Evolutionary conservation across 2,888 invertebrate genomes (phyloP).

Genomic region (Meiosimyza platycephala): DNA sequence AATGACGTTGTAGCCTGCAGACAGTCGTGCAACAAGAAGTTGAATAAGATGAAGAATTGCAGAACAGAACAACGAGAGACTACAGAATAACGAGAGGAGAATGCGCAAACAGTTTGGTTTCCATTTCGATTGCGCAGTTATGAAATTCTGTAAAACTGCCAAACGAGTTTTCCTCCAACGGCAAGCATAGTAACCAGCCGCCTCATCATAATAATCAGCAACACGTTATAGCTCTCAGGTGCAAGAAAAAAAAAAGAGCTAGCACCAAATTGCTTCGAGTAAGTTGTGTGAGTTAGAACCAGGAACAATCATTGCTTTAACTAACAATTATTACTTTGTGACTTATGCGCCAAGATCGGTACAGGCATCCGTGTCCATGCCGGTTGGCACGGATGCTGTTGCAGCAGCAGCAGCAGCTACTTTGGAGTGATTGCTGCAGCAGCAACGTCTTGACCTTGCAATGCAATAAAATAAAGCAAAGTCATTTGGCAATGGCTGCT

Average conservation of each 20-base stretch:
- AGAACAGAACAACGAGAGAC: too few species aligned
- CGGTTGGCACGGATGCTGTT: neutral
- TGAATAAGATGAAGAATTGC: too few species aligned
- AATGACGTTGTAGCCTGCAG: too few species aligned
- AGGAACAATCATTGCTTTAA: slow-evolving; percentile 55
- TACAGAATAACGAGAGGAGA: too few species aligned
- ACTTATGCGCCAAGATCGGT: slow-evolving; percentile 56
- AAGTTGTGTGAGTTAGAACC: slow-evolving; percentile 27
- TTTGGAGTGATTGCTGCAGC: slow-evolving; percentile 28
- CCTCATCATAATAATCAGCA: slow-evolving; percentile 25
- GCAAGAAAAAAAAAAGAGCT: neutral
- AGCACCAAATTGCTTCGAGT: neutral
- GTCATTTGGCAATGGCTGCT: slow-evolving; percentile 26
- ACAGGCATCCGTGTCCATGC: neutral
- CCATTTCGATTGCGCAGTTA: slow-evolving; percentile 29
- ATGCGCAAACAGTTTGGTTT: slow-evolving; percentile 16
- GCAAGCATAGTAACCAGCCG: neutral
- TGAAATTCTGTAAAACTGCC: neutral
- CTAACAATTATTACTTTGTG: slow-evolving; percentile 54
- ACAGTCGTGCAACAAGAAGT: too few species aligned
- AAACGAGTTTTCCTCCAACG: slow-evolving; percentile 8
- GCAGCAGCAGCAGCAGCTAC: slow-evolving; percentile 11
- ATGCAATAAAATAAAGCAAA: slow-evolving; percentile 56
- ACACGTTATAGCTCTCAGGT: slow-evolving; percentile 13
- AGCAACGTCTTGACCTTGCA: slow-evolving; percentile 59